A percentile compares a stretch with the other conserved stretches of the same genome.
phyloP scores from a whole-genome alignment of 2,888 invertebrate species.

The Plutella xylostella region DNA sequence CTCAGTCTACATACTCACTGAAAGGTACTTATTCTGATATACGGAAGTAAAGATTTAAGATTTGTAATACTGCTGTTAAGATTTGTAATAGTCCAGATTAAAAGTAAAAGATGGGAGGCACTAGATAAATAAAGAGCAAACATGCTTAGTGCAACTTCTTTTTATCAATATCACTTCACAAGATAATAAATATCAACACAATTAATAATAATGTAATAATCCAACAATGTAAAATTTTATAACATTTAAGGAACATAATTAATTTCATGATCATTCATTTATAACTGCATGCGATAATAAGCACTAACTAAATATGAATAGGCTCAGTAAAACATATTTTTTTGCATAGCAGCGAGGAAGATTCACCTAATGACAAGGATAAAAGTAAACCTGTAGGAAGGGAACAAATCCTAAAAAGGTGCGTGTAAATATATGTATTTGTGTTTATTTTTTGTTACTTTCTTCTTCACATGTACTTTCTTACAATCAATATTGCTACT shows the following conservation, averaged over 20 bases:
- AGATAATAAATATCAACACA: not conserved
- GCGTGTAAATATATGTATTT: slow-evolving; percentile 9
- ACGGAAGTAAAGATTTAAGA: too few species aligned
- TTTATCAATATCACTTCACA: not conserved
- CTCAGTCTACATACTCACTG: slow-evolving; percentile 78
- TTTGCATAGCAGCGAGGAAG: slow-evolving; percentile 25
- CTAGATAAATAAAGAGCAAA: slow-evolving; percentile 20
- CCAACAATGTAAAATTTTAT: too few species aligned
- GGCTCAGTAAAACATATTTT: too few species aligned
- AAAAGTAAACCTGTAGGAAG: slow-evolving; percentile 22
- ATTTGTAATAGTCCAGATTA: too few species aligned
- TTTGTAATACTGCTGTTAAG: too few species aligned
- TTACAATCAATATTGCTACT: not conserved
- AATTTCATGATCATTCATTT: too few species aligned
- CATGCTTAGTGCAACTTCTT: not conserved
- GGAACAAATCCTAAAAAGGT: slow-evolving; percentile 24
- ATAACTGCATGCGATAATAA: too few species aligned
- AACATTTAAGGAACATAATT: too few species aligned
- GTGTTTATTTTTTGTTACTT: not conserved
- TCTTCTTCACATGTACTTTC: not conserved
- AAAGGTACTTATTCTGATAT: too few species aligned
- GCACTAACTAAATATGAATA: too few species aligned
- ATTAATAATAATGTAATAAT: slow-evolving; percentile 4
- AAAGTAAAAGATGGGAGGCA: slow-evolving; percentile 16
- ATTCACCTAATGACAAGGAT: slow-evolving; percentile 21